Evolutionary conservation across 2,113 vertebrate species (phyloP).

Genomic region (Motacilla alba): DNA sequence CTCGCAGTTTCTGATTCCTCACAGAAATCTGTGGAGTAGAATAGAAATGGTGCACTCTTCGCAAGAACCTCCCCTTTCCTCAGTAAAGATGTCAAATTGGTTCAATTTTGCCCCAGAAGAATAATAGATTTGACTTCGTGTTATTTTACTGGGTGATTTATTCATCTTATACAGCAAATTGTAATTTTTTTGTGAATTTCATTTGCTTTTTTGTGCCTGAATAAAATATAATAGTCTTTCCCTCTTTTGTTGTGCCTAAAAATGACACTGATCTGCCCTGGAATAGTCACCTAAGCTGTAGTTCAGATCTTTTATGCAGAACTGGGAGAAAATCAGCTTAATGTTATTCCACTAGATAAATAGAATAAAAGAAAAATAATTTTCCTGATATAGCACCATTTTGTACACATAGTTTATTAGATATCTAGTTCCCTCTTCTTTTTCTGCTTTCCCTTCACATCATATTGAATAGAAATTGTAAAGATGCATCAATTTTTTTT

Average conservation of each 20-base stretch:
- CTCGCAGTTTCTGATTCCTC: background rate
- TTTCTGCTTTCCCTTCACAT: background rate
- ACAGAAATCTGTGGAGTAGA: background rate
- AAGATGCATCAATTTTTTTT: background rate
- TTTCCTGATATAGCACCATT: background rate
- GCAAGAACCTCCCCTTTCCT: background rate
- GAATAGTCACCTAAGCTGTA: background rate
- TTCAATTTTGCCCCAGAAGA: background rate
- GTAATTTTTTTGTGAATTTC: background rate
- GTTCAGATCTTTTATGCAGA: background rate
- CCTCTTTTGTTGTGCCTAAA: background rate
- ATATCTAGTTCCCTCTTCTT: background rate
- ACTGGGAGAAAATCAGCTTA: background rate
- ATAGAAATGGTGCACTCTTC: background rate
- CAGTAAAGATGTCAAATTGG: background rate
- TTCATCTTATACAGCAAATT: background rate
- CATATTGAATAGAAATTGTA: background rate
- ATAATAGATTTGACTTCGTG: background rate
- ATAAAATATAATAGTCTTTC: background rate
- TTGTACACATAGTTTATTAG: background rate
- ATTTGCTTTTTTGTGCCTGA: background rate
- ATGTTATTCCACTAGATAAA: background rate
- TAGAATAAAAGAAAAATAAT: background rate
- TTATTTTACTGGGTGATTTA: background rate
- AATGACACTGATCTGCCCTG: rapidly evolving